A percentile compares a stretch with the other conserved stretches of the same genome.
Evolutionary conservation across 2,113 vertebrate genomes (phyloP).

Genomic region (Oncorhynchus masou): DNA sequence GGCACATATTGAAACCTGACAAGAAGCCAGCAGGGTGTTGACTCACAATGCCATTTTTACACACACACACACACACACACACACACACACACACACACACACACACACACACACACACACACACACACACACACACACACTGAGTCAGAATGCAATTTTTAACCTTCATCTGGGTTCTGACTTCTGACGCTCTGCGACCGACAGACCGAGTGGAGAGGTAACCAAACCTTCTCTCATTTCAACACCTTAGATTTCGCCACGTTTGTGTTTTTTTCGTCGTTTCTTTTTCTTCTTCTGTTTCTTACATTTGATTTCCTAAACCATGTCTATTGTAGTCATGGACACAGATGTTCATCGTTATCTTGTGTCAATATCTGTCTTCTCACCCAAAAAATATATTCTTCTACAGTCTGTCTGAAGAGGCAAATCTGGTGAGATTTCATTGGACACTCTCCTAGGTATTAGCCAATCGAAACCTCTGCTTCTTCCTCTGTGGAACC

Average conservation of each 20-base stretch:
- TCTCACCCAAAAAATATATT: neutral
- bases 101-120: too few species aligned
- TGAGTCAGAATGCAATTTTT: slow-evolving; percentile 55
- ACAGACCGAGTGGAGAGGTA: slow-evolving; percentile 15
- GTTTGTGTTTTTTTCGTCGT: neutral
- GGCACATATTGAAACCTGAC: slow-evolving; percentile 46
- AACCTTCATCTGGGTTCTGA: slow-evolving; percentile 34
- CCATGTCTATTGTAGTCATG: too few species aligned
- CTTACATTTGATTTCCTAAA: neutral
- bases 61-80: too few species aligned
- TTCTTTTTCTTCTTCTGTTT: neutral
- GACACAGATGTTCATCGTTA: neutral
- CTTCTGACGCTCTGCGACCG: slow-evolving; percentile 9
- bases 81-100: too few species aligned
- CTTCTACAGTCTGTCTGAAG: neutral
- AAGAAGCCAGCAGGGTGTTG: slow-evolving; percentile 34
- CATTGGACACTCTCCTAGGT: neutral
- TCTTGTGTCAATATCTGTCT: neutral
- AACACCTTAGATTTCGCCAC: slow-evolving; percentile 23
- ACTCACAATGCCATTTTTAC: slow-evolving; percentile 54
- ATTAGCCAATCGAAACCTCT: slow-evolving; percentile 8
- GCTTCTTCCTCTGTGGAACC: slow-evolving; percentile 49
- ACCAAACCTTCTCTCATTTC: slow-evolving; percentile 45
- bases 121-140: neutral
- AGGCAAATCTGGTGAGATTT: neutral